These are phyloP conservation scores for Clarias fuscus DNA, from an alignment of 2,797 vertebrate species.

Conservation along the genomic window DNA sequence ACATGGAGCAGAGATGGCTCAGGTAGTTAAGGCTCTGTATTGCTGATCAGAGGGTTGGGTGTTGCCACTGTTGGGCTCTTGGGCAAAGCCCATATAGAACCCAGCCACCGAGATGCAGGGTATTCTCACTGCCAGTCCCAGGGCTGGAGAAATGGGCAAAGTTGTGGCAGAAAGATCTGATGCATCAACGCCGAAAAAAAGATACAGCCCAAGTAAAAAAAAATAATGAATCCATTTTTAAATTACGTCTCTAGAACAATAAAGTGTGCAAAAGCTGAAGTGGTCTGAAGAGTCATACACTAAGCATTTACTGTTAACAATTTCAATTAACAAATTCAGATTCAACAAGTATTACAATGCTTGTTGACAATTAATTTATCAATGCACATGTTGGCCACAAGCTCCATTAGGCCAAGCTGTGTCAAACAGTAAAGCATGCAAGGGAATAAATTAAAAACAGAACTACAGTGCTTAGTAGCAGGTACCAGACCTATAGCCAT, in stretches of 20 bases:
- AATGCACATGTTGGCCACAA: background rate
- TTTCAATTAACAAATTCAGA: background rate
- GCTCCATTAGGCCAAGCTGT: background rate
- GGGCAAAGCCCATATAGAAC: too few relatives aligned
- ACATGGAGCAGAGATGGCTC: too few relatives aligned
- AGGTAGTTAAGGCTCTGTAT: too few relatives aligned
- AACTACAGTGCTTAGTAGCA: background rate
- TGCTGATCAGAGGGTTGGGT: too few relatives aligned
- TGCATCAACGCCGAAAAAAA: too few relatives aligned
- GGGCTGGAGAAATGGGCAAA: too few relatives aligned
- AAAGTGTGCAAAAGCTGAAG: background rate
- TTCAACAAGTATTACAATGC: background rate
- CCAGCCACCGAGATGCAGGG: too few relatives aligned
- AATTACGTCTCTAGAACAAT: background rate
- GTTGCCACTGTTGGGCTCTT: too few relatives aligned
- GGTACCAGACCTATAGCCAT: background rate
- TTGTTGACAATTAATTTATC: background rate
- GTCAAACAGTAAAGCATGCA: background rate
- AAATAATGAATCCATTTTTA: background rate
- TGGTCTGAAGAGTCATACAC: too few relatives aligned
- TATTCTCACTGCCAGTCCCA: too few relatives aligned
- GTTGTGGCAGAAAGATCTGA: too few relatives aligned
- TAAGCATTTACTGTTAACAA: background rate
- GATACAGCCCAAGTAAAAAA: too few relatives aligned
- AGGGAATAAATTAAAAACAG: background rate